phyloP scores from a whole-genome alignment of 2,888 invertebrate genomes.

The Eristalis tenax region DNA sequence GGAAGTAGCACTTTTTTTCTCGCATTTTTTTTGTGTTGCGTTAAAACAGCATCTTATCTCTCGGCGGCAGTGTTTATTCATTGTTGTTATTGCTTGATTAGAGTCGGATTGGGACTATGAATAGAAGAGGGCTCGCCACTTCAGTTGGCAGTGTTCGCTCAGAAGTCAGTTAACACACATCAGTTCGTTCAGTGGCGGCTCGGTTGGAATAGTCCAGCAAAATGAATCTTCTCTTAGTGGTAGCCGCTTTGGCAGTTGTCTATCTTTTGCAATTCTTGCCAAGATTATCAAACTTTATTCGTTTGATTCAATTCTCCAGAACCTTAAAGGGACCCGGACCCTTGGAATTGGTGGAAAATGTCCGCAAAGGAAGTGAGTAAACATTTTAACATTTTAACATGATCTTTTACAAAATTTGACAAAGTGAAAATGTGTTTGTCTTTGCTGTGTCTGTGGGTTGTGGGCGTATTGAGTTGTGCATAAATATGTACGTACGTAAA shows the following conservation, averaged over 20 bases:
- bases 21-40: not conserved
- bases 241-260: conserved; percentile 19
- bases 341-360: conserved; percentile 76
- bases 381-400: not conserved
- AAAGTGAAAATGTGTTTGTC: not conserved
- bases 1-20: conserved; percentile 28
- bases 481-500: too few species aligned
- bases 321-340: conserved; percentile 77
- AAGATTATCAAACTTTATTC: conserved; percentile 72
- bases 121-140: conserved; percentile 40
- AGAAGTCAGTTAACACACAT: conserved; percentile 30
- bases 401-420: too few species aligned
- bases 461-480: not conserved
- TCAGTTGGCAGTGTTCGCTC: conserved; percentile 32
- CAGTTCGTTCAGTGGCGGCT: not conserved
- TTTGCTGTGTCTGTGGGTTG: not conserved
- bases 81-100: conserved; percentile 19
- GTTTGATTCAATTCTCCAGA: conserved; percentile 74
- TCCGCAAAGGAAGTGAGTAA: conserved; percentile 78
- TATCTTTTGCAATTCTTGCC: conserved; percentile 42
- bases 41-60: conserved; percentile 6
- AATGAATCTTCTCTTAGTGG: conserved; percentile 46
- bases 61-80: not conserved
- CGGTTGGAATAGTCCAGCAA: not conserved
- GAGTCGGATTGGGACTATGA: conserved; percentile 29